Percentiles rank a stretch among this genome's conserved stretches.
phyloP scores from a whole-genome alignment of 2,888 invertebrate genomes.

The Polia nebulosa region DNA sequence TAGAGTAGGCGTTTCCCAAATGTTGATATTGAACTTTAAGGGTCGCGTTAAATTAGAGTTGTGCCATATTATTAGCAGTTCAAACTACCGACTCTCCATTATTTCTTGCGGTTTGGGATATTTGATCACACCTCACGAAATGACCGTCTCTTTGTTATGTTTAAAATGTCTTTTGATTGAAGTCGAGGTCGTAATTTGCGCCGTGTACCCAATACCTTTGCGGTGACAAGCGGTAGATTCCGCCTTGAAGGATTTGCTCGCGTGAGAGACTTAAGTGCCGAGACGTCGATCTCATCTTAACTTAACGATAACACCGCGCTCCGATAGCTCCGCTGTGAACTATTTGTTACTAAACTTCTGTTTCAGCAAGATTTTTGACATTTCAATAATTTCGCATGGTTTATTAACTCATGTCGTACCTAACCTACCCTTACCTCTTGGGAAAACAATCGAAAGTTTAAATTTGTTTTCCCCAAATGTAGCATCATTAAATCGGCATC shows the following conservation, averaged over 20 bases:
- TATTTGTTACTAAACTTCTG: background rate
- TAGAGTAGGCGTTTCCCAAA: slow-evolving; percentile 32
- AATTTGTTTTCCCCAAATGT: background rate
- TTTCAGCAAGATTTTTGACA: too few relatives aligned
- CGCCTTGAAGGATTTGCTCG: slow-evolving; percentile 28
- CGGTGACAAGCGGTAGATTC: slow-evolving; percentile 21
- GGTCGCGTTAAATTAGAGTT: background rate
- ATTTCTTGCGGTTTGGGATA: background rate
- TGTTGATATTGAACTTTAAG: slow-evolving; percentile 17
- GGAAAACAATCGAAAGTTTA: background rate
- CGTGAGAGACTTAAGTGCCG: slow-evolving; percentile 15
- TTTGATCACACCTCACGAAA: slow-evolving; percentile 9
- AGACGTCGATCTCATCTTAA: slow-evolving; percentile 13
- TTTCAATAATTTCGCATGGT: background rate
- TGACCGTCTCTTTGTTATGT: background rate
- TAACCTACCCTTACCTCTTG: background rate
- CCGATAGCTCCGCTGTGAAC: background rate
- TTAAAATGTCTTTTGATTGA: slow-evolving; percentile 13
- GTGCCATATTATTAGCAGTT: background rate
- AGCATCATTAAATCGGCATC: slow-evolving; percentile 1
- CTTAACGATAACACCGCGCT: slow-evolving; percentile 11
- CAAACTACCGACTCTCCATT: background rate
- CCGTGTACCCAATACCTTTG: slow-evolving; percentile 21
- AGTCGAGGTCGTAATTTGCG: slow-evolving; percentile 22
- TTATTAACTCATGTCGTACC: background rate